phyloP scores from a whole-genome alignment of 2,888 invertebrate species.

The Lydus trimaculatus region DNA sequence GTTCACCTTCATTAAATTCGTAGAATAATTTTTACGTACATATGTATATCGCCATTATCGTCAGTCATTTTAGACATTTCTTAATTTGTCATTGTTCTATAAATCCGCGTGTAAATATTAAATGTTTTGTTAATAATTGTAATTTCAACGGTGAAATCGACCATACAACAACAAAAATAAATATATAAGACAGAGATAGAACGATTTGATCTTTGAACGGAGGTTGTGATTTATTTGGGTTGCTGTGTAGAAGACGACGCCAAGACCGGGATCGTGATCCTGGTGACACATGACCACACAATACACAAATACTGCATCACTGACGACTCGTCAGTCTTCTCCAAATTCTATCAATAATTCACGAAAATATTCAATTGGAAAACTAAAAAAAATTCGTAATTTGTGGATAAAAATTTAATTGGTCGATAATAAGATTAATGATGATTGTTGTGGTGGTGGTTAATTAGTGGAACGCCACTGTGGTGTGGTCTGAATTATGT shows the following conservation, averaged over 20 bases:
- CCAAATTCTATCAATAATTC: neutral
- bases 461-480: neutral
- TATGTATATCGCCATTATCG: no score
- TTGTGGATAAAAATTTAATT: neutral
- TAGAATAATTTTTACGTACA: neutral
- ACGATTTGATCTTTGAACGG: neutral
- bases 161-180: neutral
- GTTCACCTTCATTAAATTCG: neutral
- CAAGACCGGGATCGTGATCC: conserved; percentile 18
- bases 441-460: no score
- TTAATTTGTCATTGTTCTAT: neutral
- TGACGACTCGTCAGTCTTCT: neutral
- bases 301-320: conserved; percentile 6
- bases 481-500: neutral
- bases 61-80: neutral
- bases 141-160: neutral
- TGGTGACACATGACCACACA: conserved; percentile 22
- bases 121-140: neutral
- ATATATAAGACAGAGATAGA: neutral
- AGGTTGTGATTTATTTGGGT: conserved; percentile 19
- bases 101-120: neutral
- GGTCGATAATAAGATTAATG: neutral
- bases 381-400: neutral
- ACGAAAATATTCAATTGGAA: neutral
- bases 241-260: conserved; percentile 14